Percentiles rank a stretch among this genome's conserved stretches.
These are phyloP conservation scores for Manduca sexta DNA, from an alignment of 1,140 invertebrate genomes.

Conservation along the genomic window DNA sequence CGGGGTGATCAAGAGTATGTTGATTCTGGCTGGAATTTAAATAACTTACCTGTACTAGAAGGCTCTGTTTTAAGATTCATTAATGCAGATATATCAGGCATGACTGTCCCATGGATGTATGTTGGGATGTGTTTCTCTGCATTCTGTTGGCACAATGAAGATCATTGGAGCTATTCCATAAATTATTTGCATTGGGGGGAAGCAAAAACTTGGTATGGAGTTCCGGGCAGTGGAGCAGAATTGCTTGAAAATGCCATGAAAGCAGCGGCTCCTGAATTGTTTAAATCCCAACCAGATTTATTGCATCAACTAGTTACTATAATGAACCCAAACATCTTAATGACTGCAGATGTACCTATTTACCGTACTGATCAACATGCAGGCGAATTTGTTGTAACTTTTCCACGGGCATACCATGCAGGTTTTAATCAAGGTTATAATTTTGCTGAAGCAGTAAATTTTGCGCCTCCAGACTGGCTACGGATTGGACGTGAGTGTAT, in stretches of 20 bases:
- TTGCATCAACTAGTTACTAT: slow-evolving; percentile 98
- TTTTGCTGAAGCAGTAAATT: slow-evolving; percentile 99
- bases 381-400: slow-evolving; percentile 99
- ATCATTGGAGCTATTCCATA: slow-evolving; percentile 99
- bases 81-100: slow-evolving; percentile 98
- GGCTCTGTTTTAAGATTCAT: slow-evolving; percentile 97
- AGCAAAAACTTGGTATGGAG: slow-evolving; percentile 95
- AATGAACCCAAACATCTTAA: slow-evolving; percentile 98
- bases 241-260: slow-evolving; percentile 97
- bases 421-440: slow-evolving; percentile 99
- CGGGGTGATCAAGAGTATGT: slow-evolving; percentile 92
- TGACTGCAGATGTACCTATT: slow-evolving; percentile 84
- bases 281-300: slow-evolving; percentile 96
- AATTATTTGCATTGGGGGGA: slow-evolving; percentile 99
- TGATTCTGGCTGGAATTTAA: slow-evolving; percentile 97
- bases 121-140: slow-evolving; percentile 99
- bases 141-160: slow-evolving; percentile 99
- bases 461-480: slow-evolving; percentile 99
- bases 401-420: slow-evolving; percentile 98
- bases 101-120: slow-evolving; percentile 99
- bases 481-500: slow-evolving; percentile 95
- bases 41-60: slow-evolving; percentile 95
- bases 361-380: slow-evolving; percentile 95
- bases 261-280: slow-evolving; percentile 95
- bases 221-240: slow-evolving; percentile 93